Evolutionary conservation across 1,140 invertebrate species (phyloP), one percentile per base, ranked within the genome.

Genomic region (Ctenoplectra terminalis): DNA sequence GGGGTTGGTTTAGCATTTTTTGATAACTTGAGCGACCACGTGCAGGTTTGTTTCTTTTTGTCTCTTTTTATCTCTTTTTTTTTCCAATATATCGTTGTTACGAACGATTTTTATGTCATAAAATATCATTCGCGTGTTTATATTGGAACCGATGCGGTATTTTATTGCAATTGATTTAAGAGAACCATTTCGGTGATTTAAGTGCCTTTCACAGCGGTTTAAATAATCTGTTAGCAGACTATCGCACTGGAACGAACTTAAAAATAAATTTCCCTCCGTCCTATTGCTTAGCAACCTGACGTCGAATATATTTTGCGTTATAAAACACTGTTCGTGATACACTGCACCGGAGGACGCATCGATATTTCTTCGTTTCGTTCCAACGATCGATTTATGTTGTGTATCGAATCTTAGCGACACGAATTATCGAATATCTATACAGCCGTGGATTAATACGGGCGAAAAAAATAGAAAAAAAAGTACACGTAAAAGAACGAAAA

Each of bases 231-330:
- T 67, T 15, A 9, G 2, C 15, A 11, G 26, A 11, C 20, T 34
- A 46, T 46, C 64, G 26, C n/a, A 5, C 8, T 11, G 26, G 26
- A 20, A 29, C 40, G 15, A 67, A 29, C 26, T 67, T 29, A 11
- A 46, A 69, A 69, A 69, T 69, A 69, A 50, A 69, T 50, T 69
- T 23, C 20, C 20, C 9, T 23, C 23, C 29, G 66, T 58, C 56
- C 8, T 5, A 58, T 20, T 67, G 64, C 15, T 46, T 46, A 46
- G 11, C 37, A 1, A 23, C 34, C 8, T 23, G 34, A 26, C 61
- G 37, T n/a, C 23, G 11, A 3, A 31, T 64, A 43, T 56, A 56
- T 56, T 64, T 26, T 15, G 20, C 20, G 31, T 13, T 61, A 37
- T 37, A 23, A 23, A 52, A 52, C 50, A 17, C 15, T 34, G 31